Conservation (phyloP, 2,797 vertebrate species). For the Poeciliopsis gracilis region DNA sequence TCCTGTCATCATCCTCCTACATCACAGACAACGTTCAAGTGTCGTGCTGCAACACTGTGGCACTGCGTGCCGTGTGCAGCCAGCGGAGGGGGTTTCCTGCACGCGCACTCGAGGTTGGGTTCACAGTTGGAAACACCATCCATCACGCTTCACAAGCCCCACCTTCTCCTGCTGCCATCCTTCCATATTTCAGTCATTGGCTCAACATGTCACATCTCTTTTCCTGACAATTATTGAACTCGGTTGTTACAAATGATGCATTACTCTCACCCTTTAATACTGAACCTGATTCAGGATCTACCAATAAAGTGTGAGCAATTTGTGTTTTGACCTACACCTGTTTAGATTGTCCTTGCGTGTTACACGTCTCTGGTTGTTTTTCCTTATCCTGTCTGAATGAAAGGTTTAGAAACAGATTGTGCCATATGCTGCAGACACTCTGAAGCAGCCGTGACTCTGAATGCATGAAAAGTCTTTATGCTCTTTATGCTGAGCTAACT, state of each 20-base stretch:
- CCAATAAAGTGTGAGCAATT: not conserved
- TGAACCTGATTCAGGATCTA: not conserved
- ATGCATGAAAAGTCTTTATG: too few species aligned
- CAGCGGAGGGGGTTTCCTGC: slow-evolving; percentile 75
- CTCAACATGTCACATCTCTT: slow-evolving; percentile 24
- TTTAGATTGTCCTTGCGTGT: not conserved
- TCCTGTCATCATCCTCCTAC: slow-evolving; percentile 75
- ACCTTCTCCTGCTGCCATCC: slow-evolving; percentile 43
- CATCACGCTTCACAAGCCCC: slow-evolving; percentile 36
- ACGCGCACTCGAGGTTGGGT: slow-evolving; percentile 56
- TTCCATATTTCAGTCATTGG: slow-evolving; percentile 16
- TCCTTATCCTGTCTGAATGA: not conserved
- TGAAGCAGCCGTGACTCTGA: not conserved
- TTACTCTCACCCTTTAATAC: not conserved
- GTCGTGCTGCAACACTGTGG: slow-evolving; percentile 70
- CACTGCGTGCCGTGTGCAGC: slow-evolving; percentile 75
- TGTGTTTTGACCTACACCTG: not conserved
- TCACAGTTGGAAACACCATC: slow-evolving; percentile 56
- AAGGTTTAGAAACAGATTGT: not conserved
- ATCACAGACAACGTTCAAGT: slow-evolving; percentile 69
- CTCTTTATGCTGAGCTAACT: too few species aligned
- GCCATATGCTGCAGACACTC: not conserved
- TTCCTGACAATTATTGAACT: slow-evolving; percentile 1
- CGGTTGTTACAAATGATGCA: not conserved
- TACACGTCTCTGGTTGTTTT: not conserved